Evolutionary conservation across 2,797 vertebrate species (phyloP), one percentile per base, ranked within the genome.

Genomic region (Eurystomus glaucurus): DNA sequence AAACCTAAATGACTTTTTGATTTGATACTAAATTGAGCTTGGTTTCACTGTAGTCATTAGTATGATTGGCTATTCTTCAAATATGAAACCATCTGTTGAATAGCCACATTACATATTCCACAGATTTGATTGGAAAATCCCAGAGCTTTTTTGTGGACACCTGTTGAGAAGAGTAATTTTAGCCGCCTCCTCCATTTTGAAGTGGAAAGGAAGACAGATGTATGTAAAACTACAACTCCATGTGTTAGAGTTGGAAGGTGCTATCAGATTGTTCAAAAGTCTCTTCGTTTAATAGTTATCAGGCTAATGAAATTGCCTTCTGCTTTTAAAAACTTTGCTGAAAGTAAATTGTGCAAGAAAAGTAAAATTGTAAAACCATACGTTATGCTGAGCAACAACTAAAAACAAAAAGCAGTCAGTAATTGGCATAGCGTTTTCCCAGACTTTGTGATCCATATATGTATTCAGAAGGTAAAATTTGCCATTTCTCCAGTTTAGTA

Each of bases 121-220:
- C 33, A 93, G 90, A 94, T 96, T 96, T 91, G 69, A 90, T 57
- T 95, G 90, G 93, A 93, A 98, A 97, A 97, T 92, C 93, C 88
- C 81, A 96, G 71, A 46, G 57, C 46, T 77, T 91, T 64, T 93
- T 91, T 62, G 51, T 80, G 78, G 93, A 95, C 91, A 97, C 82
- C 96, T 97, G 95, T 94, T 96, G 92, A 96, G 66, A 96, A 90
- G 75, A 88, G 85, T 95, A 97, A 97, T 83, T 94, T 97, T 97
- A 97, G 96, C 69, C 31, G 41, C 43, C 61, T 81, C 89, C 71
- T 69, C 91, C 88, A 95, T 96, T 95, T 96, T 96, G 93, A 95
- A 97, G 85, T 88, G 88, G 89, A 92, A 97, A 95, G 50, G 61
- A 97, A 97, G 80, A 83, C 75, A 95, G 64, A 95, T 90, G 82